phyloP scores from a whole-genome alignment of 2,797 vertebrate genomes.

The Coregonus ussuriensis region DNA sequence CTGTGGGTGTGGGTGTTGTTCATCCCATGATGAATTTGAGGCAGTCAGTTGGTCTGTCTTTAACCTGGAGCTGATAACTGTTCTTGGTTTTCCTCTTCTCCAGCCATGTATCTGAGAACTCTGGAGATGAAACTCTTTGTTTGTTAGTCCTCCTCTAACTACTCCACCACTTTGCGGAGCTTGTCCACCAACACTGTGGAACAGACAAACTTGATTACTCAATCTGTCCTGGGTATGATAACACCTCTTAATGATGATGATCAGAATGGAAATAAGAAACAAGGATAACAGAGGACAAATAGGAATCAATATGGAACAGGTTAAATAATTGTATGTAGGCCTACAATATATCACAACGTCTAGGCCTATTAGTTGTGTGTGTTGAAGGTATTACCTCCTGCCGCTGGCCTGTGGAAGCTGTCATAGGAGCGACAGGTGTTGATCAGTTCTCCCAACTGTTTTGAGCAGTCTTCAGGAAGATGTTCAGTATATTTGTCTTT shows the following conservation, averaged over 20 bases:
- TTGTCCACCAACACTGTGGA: slow-evolving; percentile 71
- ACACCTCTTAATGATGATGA: too few species aligned
- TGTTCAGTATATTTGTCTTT: slow-evolving; percentile 56
- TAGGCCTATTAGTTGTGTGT: too few species aligned
- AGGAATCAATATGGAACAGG: not conserved
- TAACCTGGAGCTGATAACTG: not conserved
- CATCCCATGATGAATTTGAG: not conserved
- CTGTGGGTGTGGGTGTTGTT: not conserved
- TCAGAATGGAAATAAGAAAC: not conserved
- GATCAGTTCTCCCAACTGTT: slow-evolving; percentile 66
- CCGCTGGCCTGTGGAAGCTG: slow-evolving; percentile 75
- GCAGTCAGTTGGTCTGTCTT: not conserved
- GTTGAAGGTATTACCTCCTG: slow-evolving; percentile 69
- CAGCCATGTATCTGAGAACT: not conserved
- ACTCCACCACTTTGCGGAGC: slow-evolving; percentile 56
- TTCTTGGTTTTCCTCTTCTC: not conserved
- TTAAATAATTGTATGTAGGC: too few species aligned
- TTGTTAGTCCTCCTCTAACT: slow-evolving; percentile 47
- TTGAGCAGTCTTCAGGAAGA: slow-evolving; percentile 75
- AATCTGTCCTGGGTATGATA: too few species aligned
- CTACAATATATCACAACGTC: not conserved
- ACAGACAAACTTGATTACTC: slow-evolving; percentile 12
- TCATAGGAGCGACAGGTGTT: slow-evolving; percentile 71
- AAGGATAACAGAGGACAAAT: not conserved
- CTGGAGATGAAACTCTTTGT: not conserved